Conservation (phyloP, 2,888 invertebrate genomes). For the Epinotia demarniana region DNA sequence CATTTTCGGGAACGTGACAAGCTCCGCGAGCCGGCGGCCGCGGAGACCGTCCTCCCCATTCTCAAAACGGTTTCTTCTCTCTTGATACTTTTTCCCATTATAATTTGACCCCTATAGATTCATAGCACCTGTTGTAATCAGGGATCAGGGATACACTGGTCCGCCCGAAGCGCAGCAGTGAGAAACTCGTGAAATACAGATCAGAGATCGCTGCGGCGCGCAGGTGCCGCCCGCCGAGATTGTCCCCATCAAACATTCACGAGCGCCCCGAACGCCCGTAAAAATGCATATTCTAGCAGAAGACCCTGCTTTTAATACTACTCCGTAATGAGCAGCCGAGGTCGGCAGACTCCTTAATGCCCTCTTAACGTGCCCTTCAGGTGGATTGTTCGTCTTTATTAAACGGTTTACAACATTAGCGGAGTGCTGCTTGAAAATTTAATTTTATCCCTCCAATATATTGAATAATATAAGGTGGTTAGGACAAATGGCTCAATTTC, state of each 20-base stretch:
- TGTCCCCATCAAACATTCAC: slow-evolving; percentile 80
- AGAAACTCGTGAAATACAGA: neutral
- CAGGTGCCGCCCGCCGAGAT: slow-evolving; percentile 66
- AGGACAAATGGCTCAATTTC: neutral
- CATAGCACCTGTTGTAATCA: neutral
- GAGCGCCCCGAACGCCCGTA: slow-evolving; percentile 74
- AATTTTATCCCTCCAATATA: slow-evolving; percentile 44
- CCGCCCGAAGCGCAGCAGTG: neutral
- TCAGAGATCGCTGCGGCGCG: slow-evolving; percentile 46
- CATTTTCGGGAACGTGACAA: neutral
- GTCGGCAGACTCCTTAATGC: slow-evolving; percentile 80
- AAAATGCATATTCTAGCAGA: slow-evolving; percentile 83
- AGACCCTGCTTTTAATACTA: slow-evolving; percentile 79
- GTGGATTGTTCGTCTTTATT: slow-evolving; percentile 71
- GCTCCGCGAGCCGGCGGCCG: neutral
- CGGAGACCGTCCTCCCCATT: neutral
- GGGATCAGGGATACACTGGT: neutral
- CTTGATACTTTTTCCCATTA: neutral
- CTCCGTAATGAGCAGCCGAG: slow-evolving; percentile 77
- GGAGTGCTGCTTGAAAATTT: slow-evolving; percentile 59
- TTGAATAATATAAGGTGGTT: slow-evolving; percentile 6
- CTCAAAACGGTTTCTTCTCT: neutral
- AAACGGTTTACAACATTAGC: slow-evolving; percentile 67
- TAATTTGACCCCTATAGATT: neutral
- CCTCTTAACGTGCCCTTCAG: slow-evolving; percentile 74